Base-by-base conservation (phyloP, 2,888 invertebrate species). In the Onthophagus sagittarius region DNA sequence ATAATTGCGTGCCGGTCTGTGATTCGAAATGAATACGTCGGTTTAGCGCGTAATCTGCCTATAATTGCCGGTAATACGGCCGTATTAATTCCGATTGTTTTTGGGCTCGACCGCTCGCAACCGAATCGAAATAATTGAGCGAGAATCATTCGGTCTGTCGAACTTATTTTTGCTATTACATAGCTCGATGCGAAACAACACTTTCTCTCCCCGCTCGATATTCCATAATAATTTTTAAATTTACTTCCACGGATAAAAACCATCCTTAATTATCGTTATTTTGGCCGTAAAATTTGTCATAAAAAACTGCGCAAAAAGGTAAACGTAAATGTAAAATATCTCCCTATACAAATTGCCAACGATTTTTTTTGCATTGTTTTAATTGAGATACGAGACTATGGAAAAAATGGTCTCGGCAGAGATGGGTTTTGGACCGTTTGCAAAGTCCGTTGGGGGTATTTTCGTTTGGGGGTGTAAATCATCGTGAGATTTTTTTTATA, bases 1-100 rank as follows among this genome's bases (percentile, higher is more conserved):
- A 67, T n/a, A 53, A 32, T 32, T 67, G 67, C 67, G 67, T 67
- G 67, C 67, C 31, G 15, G 7, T 7, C 31, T 67, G 67, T 67
- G 67, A 67, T 67, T 31, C 23, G 67, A 67, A 67, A 67, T 23
- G 67, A 67, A 67, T 67, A 31, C 67, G 15, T 23, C 67, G 67
- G 32, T 67, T 67, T 67, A 67, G 23, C 67, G 23, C 13, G 32
- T 67, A 67, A 67, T 67, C 67, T 67, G 23, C 31, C 23, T 31
- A 67, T 67, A 67, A 67, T 67, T 67, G 67, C 67, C 67, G 67
- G 32, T 67, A 67, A 67, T 67, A 32, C 67, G 31, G 5, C 32
- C 31, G 67, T 67, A 67, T 67, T 67, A 67, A 67, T 67, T 67
- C 67, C 67, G 67, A 67, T 67, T 67, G 67, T 67, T 67, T 67